phyloP scores from a whole-genome alignment of 1,140 invertebrate species.

The Tribolium castaneum region DNA sequence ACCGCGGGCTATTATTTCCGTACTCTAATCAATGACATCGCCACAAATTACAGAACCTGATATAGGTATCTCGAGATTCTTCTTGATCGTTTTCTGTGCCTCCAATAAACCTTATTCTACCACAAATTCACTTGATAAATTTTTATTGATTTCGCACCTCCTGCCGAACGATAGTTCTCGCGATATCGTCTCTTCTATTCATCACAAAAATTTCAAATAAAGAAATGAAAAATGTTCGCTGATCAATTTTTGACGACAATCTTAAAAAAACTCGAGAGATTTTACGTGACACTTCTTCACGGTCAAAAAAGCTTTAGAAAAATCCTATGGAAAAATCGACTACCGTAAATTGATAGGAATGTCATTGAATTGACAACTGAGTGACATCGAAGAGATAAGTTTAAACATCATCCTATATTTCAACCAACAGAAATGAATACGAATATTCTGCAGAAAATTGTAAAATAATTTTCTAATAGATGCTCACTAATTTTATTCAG shows the following conservation, averaged over 20 bases:
- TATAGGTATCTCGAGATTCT: background rate
- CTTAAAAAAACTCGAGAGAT: background rate
- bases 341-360: conserved; percentile 19
- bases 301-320: conserved; percentile 13
- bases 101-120: background rate
- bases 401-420: background rate
- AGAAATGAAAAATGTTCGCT: background rate
- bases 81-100: background rate
- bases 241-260: background rate
- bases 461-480: conserved; percentile 5
- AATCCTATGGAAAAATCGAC: conserved; percentile 3
- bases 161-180: background rate
- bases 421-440: background rate
- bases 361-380: conserved; percentile 8
- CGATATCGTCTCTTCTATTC: background rate
- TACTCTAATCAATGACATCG: background rate
- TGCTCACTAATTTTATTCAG: background rate
- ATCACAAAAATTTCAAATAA: background rate
- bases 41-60: background rate
- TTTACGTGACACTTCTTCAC: background rate
- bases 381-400: conserved; percentile 9
- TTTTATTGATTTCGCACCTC: conserved; percentile 7
- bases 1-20: background rate
- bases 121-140: background rate
- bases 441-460: background rate